phyloP scores from a whole-genome alignment of 2,888 invertebrate genomes.

The Shargacucullia verbasci region DNA sequence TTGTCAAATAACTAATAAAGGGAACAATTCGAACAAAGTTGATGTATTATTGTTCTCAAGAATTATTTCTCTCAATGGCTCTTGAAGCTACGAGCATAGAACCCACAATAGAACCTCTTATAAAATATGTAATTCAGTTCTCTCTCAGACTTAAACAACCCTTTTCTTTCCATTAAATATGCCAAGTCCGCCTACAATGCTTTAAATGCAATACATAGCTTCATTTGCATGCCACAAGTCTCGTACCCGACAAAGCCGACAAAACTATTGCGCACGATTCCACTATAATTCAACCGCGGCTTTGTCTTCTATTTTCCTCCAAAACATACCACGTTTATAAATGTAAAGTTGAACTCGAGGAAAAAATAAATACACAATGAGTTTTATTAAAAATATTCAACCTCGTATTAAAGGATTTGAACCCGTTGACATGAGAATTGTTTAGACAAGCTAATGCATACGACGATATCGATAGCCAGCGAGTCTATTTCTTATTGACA shows the following conservation, averaged over 20 bases:
- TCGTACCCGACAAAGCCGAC: conserved; percentile 40
- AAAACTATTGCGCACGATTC: conserved; percentile 64
- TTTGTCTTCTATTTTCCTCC: conserved; percentile 61
- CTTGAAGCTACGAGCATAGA: too few relatives aligned
- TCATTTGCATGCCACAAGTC: conserved; percentile 68
- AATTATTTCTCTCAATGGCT: too few relatives aligned
- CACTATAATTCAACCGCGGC: conserved; percentile 62
- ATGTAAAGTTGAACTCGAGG: conserved; percentile 6
- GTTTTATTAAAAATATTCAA: too few relatives aligned
- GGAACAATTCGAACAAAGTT: too few relatives aligned
- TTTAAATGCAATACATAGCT: conserved; percentile 68
- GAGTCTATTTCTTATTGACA: too few relatives aligned
- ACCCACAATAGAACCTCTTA: too few relatives aligned
- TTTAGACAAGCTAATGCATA: too few relatives aligned
- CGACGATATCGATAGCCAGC: too few relatives aligned
- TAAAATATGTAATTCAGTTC: conserved; percentile 6
- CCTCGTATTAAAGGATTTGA: too few relatives aligned
- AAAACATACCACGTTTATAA: conserved; percentile 47
- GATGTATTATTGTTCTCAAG: too few relatives aligned
- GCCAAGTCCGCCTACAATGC: conserved; percentile 25
- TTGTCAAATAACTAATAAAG: too few relatives aligned
- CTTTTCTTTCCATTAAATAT: conserved; percentile 19
- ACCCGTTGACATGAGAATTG: too few relatives aligned
- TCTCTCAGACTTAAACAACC: neutral
- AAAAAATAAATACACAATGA: conserved; percentile 2